phyloP scores from a whole-genome alignment of 1,140 invertebrate species.

The Hycleus cichorii region DNA sequence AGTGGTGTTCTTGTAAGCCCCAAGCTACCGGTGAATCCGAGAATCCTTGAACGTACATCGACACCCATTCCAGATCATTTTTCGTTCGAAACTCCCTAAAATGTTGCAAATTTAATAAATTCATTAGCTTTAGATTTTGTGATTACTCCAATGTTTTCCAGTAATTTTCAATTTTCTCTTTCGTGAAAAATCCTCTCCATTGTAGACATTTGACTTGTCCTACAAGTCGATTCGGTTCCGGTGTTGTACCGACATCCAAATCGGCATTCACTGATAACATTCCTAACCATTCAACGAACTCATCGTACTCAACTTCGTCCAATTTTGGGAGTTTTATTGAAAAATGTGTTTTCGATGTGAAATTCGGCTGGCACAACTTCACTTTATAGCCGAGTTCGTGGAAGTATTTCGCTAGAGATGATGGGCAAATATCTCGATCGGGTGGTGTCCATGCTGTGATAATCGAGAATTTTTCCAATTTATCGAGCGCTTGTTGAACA shows the following conservation, averaged over 20 bases:
- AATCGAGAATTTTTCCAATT: conserved; percentile 43
- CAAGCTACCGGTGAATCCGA: conserved; percentile 45
- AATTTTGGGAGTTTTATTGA: conserved; percentile 40
- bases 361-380: conserved; percentile 41
- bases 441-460: conserved; percentile 50
- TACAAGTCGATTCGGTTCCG: conserved; percentile 29
- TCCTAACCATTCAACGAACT: conserved; percentile 51
- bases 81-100: conserved; percentile 30
- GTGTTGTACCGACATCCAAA: conserved; percentile 36
- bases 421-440: conserved; percentile 49
- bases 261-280: conserved; percentile 43
- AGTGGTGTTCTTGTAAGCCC: conserved; percentile 44
- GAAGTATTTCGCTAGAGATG: conserved; percentile 54
- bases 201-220: conserved; percentile 42
- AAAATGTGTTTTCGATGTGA: conserved; percentile 33
- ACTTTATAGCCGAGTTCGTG: conserved; percentile 41
- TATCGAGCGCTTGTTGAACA: conserved; percentile 39
- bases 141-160: background rate
- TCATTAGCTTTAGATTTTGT: background rate
- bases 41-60: conserved; percentile 50
- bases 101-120: conserved; percentile 12
- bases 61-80: conserved; percentile 41
- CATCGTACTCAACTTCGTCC: conserved; percentile 24
- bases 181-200: conserved; percentile 47
- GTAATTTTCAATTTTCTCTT: background rate